These are phyloP conservation scores for Seladonia tumulorum DNA, from an alignment of 2,888 invertebrate genomes.

Conservation along the genomic window DNA sequence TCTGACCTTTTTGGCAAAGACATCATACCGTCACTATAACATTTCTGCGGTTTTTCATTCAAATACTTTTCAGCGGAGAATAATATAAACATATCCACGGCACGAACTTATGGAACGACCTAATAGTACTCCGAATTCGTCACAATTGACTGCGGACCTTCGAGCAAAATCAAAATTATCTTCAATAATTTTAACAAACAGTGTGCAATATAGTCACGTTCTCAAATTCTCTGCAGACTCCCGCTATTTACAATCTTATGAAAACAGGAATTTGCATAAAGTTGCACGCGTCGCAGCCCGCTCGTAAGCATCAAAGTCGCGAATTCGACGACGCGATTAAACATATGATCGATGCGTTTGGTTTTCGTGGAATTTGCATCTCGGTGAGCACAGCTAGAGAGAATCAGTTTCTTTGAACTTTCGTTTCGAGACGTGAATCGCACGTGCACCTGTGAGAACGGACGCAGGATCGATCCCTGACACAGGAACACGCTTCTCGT, in stretches of 20 bases:
- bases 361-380: background rate
- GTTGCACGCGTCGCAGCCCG: background rate
- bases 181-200: too few relatives aligned
- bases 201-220: too few relatives aligned
- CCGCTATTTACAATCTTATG: background rate
- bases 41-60: too few relatives aligned
- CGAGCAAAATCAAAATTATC: too few relatives aligned
- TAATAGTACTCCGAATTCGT: too few relatives aligned
- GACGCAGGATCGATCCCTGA: background rate
- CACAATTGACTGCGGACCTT: too few relatives aligned
- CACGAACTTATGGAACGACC: too few relatives aligned
- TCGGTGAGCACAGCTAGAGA: background rate
- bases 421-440: background rate
- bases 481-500: background rate
- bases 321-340: background rate
- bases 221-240: too few relatives aligned
- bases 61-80: too few relatives aligned
- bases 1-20: too few relatives aligned
- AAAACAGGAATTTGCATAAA: background rate
- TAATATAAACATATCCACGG: too few relatives aligned
- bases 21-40: too few relatives aligned
- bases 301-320: background rate
- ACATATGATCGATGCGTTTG: background rate
- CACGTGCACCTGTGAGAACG: background rate
- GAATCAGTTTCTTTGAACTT: background rate